Evolutionary conservation across 2,888 invertebrate genomes (phyloP).

Genomic region (Lypha dubia): DNA sequence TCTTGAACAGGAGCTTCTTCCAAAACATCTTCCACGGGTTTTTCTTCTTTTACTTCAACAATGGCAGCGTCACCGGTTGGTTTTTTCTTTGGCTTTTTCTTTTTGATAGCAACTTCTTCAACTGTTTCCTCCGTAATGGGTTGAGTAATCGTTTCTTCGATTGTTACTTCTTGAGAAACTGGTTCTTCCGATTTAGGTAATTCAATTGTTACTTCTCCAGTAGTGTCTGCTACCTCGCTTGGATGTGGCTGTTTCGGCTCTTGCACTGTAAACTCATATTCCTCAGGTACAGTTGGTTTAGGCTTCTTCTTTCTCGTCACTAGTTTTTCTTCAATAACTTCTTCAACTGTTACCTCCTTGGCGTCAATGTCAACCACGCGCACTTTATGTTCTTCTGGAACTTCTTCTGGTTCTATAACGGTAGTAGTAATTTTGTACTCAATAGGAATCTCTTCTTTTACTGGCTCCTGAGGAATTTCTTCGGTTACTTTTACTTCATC

Average conservation of each 20-base stretch:
- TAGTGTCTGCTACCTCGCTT: slow-evolving; percentile 75
- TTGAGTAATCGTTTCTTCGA: slow-evolving; percentile 76
- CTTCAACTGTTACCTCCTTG: slow-evolving; percentile 79
- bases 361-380: slow-evolving; percentile 80
- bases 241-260: slow-evolving; percentile 74
- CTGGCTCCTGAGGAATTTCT: slow-evolving; percentile 75
- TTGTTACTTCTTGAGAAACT: slow-evolving; percentile 80
- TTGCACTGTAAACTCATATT: slow-evolving; percentile 77
- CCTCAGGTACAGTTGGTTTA: slow-evolving; percentile 79
- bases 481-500: slow-evolving; percentile 77
- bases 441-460: slow-evolving; percentile 77
- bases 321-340: slow-evolving; percentile 81
- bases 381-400: slow-evolving; percentile 80
- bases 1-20: slow-evolving; percentile 71
- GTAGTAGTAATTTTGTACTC: slow-evolving; percentile 81
- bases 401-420: slow-evolving; percentile 80
- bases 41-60: slow-evolving; percentile 75
- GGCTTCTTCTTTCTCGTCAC: slow-evolving; percentile 81
- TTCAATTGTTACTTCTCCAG: slow-evolving; percentile 76
- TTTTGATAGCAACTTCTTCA: slow-evolving; percentile 73
- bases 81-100: slow-evolving; percentile 79
- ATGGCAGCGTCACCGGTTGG: slow-evolving; percentile 75
- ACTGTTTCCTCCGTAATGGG: slow-evolving; percentile 72
- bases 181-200: slow-evolving; percentile 74
- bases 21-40: slow-evolving; percentile 74